Evolutionary conservation across 1,140 invertebrate species (phyloP), one percentile per base, ranked within the genome.

Genomic region (Dreissena rostriformis): DNA sequence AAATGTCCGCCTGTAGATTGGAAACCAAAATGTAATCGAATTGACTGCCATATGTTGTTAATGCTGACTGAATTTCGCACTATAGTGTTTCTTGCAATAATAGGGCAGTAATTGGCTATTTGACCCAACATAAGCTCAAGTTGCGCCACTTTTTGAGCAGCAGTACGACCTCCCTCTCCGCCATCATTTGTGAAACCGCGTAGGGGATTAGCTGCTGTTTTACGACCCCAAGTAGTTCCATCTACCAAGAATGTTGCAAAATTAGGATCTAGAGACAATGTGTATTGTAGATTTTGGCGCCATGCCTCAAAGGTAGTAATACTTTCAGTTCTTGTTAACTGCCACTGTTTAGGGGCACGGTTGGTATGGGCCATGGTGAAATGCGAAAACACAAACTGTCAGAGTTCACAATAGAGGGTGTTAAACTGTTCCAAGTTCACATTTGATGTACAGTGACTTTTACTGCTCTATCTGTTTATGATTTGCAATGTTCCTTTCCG

Each of bases 1-100:
- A 88, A 90, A 63, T 87, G 86, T 17, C n/a, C 22, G 1, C 88
- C 88, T 8, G 88, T 66, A 4, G 79, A 77, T 24, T 88, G 84
- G 55, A 88, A 87, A 0, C 84, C 87, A 65, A 63, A 86, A 66
- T 88, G 86, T n/a, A 72, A 65, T 5, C 82, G 57, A 17, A 88
- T 87, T 10, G 70, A 29, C 53, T 87, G 84, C 85, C 88, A 88
- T 52, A 88, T 78, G 26, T 19, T 29, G 19, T 19, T 0, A 10
- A 84, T 14, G 11, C 83, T 86, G 11, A 75, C 84, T 39, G 82
- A 89, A 53, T 83, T 88, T 63, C 86, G 76, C 4, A 88, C 81
- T 49, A 88, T 83, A 17, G 63, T 82, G 28, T 87, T 86, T 29
- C 87, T 65, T 7, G 81, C 85, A 65, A 87, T 87, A 6, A 87